Evolutionary conservation across 2,888 invertebrate genomes (phyloP).

Genomic region (Caenorhabditis sp.): DNA sequence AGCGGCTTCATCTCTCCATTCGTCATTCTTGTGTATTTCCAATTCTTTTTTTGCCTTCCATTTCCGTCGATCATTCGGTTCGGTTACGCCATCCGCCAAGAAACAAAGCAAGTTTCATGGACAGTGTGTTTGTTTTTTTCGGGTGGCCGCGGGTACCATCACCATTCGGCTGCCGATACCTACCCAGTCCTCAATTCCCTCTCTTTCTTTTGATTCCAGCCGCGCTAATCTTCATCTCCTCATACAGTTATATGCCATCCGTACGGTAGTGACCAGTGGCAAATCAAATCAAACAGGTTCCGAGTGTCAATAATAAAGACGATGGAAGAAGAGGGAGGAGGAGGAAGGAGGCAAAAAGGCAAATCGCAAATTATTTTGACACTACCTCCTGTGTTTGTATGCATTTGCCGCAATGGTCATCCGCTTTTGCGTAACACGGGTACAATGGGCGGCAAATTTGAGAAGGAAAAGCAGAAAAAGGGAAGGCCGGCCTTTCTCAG

Average conservation of each 20-base stretch:
- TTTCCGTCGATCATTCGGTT: constrained; percentile 17
- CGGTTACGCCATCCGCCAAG: constrained; percentile 52
- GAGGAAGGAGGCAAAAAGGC: constrained; percentile 53
- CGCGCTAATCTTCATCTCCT: constrained; percentile 60
- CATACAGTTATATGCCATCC: constrained; percentile 64
- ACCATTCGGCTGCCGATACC: constrained; percentile 43
- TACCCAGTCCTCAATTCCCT: constrained; percentile 48
- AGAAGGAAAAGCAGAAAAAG: constrained; percentile 50
- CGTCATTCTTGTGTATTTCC: too few species aligned
- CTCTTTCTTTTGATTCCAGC: constrained; percentile 45
- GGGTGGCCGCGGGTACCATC: constrained; percentile 47
- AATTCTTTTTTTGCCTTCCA: constrained; percentile 34
- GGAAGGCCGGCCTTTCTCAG: constrained; percentile 61
- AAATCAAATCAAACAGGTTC: constrained; percentile 65
- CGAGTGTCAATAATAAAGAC: constrained; percentile 64
- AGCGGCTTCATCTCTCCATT: constrained; percentile 31
- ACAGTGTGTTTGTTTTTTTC: constrained; percentile 34
- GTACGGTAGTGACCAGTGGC: constrained; percentile 65
- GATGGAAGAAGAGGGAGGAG: constrained; percentile 40
- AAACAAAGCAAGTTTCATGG: constrained; percentile 48
- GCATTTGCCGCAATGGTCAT: constrained; percentile 63
- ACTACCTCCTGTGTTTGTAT: constrained; percentile 63
- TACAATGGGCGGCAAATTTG: constrained; percentile 62
- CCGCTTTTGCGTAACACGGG: constrained; percentile 63
- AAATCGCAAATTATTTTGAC: constrained; percentile 65